Base-by-base conservation (phyloP, 2,113 vertebrate genomes). In the Sinosuthora webbiana region DNA sequence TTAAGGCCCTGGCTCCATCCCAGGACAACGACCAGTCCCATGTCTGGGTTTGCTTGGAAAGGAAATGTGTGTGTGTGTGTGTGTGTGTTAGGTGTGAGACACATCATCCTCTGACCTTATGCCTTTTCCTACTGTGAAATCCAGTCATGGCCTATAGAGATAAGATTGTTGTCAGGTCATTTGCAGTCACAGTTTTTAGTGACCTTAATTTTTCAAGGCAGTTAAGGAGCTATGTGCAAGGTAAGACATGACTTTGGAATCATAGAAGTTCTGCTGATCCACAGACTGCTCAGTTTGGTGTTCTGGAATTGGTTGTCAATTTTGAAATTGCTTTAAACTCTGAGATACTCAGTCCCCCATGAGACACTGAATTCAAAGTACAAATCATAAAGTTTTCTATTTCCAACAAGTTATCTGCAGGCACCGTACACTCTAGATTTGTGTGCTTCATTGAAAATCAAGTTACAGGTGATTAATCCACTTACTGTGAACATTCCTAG, bases 1-100 rank as follows among this genome's bases (percentile, higher is more conserved):
- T 31, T 37, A 45, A 86, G 21, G 19, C 16, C 18, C 53, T 76
- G 71, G 13, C n/a, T 93, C 23, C 35, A 30, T 49, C 56, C 52
- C 11, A 49, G 31, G 31, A 33, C 35, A 37, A 13, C 0, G 0
- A 4, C 10, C 19, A 55, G 18, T 27, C n/a, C 20, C 6, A 7
- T 41, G 18, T 31, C 27, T 77, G 25, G 10, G 25, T 57, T 80
- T 80, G 13, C 1, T 33, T 74, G 59, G 20, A 83, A 52, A 55
- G 11, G 22, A 65, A 62, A 27, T 0, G 4, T 45, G 23, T 5
- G 1, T 13, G 12, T 23, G 15, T 9, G 23, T 24, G 15, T 8
- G 23, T n/a, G 57, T 41, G 37, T 28, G 31, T 30, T 45, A 67
- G 47, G 14, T 64, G 27, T 67, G 39, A 91, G 49, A 27, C 49